A percentile compares a stretch with the other conserved stretches of the same genome.
phyloP scores from a whole-genome alignment of 2,113 vertebrate genomes.

The Thryonomys swinderianus region DNA sequence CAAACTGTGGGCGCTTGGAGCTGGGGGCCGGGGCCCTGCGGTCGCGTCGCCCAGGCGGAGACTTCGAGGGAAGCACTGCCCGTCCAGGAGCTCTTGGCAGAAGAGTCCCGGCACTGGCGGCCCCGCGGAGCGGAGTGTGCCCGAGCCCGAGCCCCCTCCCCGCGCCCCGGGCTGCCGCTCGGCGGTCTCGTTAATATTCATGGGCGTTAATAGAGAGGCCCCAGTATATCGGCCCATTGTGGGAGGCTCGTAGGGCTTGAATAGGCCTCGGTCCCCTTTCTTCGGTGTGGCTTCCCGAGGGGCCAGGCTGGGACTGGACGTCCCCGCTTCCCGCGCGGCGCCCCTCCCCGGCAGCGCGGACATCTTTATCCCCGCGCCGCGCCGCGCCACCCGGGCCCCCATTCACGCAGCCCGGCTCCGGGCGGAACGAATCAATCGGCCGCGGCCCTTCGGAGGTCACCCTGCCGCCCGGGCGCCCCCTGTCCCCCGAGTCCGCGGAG shows the following conservation, averaged over 20 bases:
- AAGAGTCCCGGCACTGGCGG: neutral
- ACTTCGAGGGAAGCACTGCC: neutral
- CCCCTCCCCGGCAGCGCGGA: constrained; percentile 90
- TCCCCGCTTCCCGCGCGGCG: constrained; percentile 81
- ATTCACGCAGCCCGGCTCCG: constrained; percentile 92
- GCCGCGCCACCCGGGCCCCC: constrained; percentile 89
- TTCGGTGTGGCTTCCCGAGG: constrained; percentile 92
- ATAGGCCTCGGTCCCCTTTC: constrained; percentile 90
- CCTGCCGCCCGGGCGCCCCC: constrained; percentile 92
- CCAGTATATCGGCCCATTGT: constrained; percentile 95
- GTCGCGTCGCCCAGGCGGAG: neutral
- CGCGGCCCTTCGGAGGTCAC: constrained; percentile 95
- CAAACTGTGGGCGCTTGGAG: neutral
- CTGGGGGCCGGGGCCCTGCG: neutral
- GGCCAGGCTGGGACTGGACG: constrained; percentile 95
- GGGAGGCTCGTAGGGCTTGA: constrained; percentile 92
- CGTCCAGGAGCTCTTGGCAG: neutral
- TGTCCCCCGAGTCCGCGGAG: constrained; percentile 85
- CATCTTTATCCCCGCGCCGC: constrained; percentile 96
- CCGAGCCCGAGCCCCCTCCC: neutral
- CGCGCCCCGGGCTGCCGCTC: constrained; percentile 59
- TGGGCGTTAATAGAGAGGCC: constrained; percentile 94
- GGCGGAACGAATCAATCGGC: constrained; percentile 97
- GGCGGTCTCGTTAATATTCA: constrained; percentile 96
- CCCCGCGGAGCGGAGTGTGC: neutral